A percentile compares a stretch with the other conserved stretches of the same genome.
phyloP scores from a whole-genome alignment of 2,888 invertebrate genomes.

The Resseliella maxima region DNA sequence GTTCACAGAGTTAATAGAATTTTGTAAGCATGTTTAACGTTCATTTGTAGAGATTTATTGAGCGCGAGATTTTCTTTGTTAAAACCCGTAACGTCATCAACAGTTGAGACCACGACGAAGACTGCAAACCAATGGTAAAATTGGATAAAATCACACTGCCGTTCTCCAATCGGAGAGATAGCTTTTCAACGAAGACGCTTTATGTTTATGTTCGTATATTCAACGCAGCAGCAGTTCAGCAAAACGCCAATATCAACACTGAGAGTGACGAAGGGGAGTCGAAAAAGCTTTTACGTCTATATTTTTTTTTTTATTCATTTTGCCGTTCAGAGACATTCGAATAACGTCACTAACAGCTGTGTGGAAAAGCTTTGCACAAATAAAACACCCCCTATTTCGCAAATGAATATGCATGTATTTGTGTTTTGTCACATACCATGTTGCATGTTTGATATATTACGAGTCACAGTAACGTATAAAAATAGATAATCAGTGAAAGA shows the following conservation, averaged over 20 bases:
- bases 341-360: constrained; percentile 44
- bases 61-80: neutral
- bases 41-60: neutral
- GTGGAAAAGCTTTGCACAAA: neutral
- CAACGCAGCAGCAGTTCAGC: constrained; percentile 16
- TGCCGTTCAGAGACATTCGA: neutral
- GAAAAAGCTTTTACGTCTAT: neutral
- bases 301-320: neutral
- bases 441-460: neutral
- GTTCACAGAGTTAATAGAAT: neutral
- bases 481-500: neutral
- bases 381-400: constrained; percentile 42
- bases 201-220: constrained; percentile 14
- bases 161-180: constrained; percentile 51
- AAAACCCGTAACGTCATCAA: constrained; percentile 13
- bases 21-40: neutral
- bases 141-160: constrained; percentile 37
- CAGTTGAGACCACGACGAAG: constrained; percentile 52
- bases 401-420: neutral
- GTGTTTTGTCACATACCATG: neutral
- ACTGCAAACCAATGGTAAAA: constrained; percentile 21
- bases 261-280: constrained; percentile 7
- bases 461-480: neutral
- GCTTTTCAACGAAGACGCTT: constrained; percentile 45
- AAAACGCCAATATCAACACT: neutral